Evolutionary conservation across 2,888 invertebrate genomes (phyloP).

Genomic region (Limenitis arthemis): DNA sequence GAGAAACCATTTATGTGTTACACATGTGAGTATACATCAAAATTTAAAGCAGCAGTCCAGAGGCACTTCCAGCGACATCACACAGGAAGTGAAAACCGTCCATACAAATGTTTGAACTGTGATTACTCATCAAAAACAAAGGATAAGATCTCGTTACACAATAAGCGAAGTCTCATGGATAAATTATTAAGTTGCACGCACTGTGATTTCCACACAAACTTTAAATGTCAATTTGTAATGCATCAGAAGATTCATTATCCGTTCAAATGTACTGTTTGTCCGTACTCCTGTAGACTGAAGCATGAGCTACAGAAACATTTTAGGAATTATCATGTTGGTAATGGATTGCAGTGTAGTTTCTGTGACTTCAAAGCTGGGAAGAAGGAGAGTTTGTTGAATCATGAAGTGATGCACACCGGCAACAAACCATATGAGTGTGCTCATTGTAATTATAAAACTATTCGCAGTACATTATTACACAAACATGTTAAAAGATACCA

Average conservation of each 20-base stretch:
- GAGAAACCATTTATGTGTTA: conserved; percentile 44
- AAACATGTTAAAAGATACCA: conserved; percentile 34
- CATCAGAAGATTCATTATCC: conserved; percentile 48
- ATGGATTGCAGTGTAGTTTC: conserved; percentile 40
- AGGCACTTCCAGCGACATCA: conserved; percentile 52
- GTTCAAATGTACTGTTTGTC: conserved; percentile 40
- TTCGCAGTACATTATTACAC: conserved; percentile 36
- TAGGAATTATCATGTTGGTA: conserved; percentile 38
- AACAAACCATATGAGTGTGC: conserved; percentile 45
- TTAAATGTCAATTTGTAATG: conserved; percentile 42
- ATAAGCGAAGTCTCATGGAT: conserved; percentile 42
- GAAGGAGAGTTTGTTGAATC: conserved; percentile 41
- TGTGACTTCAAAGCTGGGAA: conserved; percentile 42
- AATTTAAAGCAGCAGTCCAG: conserved; percentile 51
- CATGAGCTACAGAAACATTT: conserved; percentile 47
- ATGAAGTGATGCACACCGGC: conserved; percentile 46
- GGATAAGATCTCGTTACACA: conserved; percentile 50
- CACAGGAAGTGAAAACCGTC: conserved; percentile 38
- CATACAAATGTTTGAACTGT: conserved; percentile 49
- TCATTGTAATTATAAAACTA: conserved; percentile 39
- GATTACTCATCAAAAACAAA: conserved; percentile 54
- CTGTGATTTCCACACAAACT: conserved; percentile 38
- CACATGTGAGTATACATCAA: conserved; percentile 42
- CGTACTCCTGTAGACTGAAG: conserved; percentile 41
- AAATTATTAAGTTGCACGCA: conserved; percentile 29